Conservation (phyloP, 1,140 invertebrate genomes). For the Drosophila arawakana region DNA sequence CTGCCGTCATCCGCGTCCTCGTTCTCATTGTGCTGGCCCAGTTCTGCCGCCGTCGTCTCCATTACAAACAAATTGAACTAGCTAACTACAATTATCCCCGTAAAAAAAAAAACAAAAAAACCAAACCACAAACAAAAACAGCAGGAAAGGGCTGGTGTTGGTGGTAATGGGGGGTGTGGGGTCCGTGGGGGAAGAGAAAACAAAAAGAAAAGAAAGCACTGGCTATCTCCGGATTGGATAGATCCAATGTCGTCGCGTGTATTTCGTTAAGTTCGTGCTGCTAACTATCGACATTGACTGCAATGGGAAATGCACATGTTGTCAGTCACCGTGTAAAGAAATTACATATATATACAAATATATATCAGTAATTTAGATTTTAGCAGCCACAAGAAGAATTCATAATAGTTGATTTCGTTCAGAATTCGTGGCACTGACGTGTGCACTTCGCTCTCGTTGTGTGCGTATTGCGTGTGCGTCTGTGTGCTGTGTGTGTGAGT, state of each 20-base stretch:
- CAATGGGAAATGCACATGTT: slow-evolving; percentile 38
- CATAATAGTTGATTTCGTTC: slow-evolving; percentile 11
- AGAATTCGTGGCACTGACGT: slow-evolving; percentile 76
- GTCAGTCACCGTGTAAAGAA: neutral
- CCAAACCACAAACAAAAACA: slow-evolving; percentile 21
- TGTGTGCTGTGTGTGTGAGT: slow-evolving; percentile 25
- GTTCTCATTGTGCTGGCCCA: slow-evolving; percentile 39
- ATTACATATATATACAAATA: neutral
- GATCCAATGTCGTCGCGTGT: slow-evolving; percentile 60
- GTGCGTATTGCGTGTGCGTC: slow-evolving; percentile 33
- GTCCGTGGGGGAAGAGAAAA: neutral
- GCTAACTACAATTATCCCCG: slow-evolving; percentile 1
- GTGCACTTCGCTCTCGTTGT: slow-evolving; percentile 59
- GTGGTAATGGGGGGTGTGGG: no score
- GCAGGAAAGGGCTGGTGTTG: slow-evolving; percentile 7
- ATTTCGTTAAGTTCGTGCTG: slow-evolving; percentile 55
- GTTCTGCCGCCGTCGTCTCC: slow-evolving; percentile 36
- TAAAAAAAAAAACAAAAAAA: slow-evolving; percentile 21
- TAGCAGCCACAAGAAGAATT: slow-evolving; percentile 1
- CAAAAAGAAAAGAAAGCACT: slow-evolving; percentile 44
- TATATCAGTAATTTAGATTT: neutral
- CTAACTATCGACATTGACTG: slow-evolving; percentile 77
- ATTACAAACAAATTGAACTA: slow-evolving; percentile 41
- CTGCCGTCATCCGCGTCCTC: slow-evolving; percentile 55
- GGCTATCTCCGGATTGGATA: slow-evolving; percentile 67